Conservation (phyloP, 1,140 invertebrate genomes). For the Bilobella aurantiaca region DNA sequence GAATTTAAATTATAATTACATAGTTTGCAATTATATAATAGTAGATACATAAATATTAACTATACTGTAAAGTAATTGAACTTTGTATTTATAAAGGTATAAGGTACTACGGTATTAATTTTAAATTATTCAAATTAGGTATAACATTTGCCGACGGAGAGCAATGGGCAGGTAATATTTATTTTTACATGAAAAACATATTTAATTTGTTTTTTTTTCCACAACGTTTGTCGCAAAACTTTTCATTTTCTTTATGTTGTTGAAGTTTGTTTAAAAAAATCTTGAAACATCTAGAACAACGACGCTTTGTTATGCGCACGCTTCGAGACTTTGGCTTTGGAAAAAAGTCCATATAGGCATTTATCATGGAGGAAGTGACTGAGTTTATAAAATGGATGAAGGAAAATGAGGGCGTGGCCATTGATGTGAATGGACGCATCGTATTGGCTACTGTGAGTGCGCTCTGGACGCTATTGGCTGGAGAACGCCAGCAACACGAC, state of each 20-base stretch:
- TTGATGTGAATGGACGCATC: constrained; percentile 10
- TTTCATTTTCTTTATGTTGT: neutral
- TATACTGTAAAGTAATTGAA: too few relatives aligned
- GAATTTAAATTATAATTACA: too few relatives aligned
- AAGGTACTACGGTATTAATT: too few relatives aligned
- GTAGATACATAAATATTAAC: too few relatives aligned
- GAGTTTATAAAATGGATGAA: constrained; percentile 11
- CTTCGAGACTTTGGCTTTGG: constrained; percentile 18
- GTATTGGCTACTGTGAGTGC: constrained; percentile 56
- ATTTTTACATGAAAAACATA: too few relatives aligned
- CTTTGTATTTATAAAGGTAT: too few relatives aligned
- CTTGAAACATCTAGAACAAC: constrained; percentile 1
- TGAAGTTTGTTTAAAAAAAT: neutral
- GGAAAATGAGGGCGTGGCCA: neutral
- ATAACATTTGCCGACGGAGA: neutral
- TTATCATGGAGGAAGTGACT: constrained; percentile 13
- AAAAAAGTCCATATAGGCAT: constrained; percentile 12
- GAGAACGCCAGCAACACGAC: constrained; percentile 46
- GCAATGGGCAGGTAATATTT: neutral
- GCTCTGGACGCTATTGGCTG: constrained; percentile 74
- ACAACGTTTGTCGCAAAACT: too few relatives aligned
- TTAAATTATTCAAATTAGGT: too few relatives aligned
- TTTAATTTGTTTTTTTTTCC: too few relatives aligned
- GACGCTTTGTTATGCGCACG: constrained; percentile 16
- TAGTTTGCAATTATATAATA: too few relatives aligned